A percentile compares a stretch with the other conserved stretches of the same genome.
Evolutionary conservation across 1,140 invertebrate species (phyloP).

Genomic region (Tribolium castaneum): DNA sequence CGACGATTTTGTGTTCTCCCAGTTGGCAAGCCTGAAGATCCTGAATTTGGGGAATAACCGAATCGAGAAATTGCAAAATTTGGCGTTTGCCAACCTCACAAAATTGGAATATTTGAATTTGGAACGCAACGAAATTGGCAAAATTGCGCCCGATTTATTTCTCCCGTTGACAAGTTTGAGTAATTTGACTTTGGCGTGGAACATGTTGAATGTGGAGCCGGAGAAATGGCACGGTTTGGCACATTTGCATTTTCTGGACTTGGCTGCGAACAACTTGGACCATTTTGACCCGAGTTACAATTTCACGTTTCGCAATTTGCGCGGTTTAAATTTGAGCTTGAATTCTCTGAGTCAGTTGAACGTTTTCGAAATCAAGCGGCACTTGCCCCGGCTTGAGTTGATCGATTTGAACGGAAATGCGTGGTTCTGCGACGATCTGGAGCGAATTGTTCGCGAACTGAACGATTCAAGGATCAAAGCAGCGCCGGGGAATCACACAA

Average conservation of each 20-base stretch:
- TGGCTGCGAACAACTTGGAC: constrained; percentile 2
- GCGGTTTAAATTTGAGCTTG: neutral
- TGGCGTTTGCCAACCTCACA: constrained; percentile 4
- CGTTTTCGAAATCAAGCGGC: neutral
- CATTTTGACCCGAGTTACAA: constrained; percentile 27
- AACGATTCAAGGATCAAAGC: neutral
- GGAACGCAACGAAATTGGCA: neutral
- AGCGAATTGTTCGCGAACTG: neutral
- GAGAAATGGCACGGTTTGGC: constrained; percentile 5
- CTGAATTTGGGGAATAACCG: constrained; percentile 22
- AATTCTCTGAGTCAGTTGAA: constrained; percentile 12
- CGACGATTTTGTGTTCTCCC: neutral
- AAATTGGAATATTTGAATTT: constrained; percentile 2
- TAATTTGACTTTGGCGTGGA: constrained; percentile 4
- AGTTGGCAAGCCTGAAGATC: constrained; percentile 4
- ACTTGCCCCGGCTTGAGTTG: neutral
- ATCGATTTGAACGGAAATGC: constrained; percentile 36
- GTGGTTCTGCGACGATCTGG: constrained; percentile 16
- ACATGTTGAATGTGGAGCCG: neutral
- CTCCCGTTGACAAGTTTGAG: neutral
- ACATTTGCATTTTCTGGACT: neutral
- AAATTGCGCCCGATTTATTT: neutral
- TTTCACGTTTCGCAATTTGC: neutral
- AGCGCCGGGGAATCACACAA: neutral
- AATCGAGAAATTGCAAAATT: neutral